These are phyloP conservation scores for Callimorpha dominula DNA, from an alignment of 2,888 invertebrate genomes.

Conservation along the genomic window DNA sequence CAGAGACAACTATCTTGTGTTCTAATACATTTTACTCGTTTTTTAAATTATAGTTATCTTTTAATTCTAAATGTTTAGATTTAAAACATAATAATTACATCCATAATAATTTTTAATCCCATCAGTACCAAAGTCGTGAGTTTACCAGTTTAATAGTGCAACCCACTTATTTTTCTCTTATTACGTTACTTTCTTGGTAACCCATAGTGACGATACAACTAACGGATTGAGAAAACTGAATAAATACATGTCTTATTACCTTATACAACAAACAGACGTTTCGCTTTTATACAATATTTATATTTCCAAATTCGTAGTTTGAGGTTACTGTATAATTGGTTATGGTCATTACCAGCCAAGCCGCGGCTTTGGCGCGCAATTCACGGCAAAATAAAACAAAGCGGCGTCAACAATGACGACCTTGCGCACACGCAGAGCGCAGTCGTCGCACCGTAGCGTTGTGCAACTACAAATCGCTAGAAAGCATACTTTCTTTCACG, in stretches of 20 bases:
- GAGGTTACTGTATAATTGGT: slow-evolving; percentile 52
- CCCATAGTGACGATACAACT: no score
- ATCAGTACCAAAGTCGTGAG: no score
- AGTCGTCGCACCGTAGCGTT: slow-evolving; percentile 28
- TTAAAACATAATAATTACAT: no score
- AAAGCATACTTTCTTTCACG: slow-evolving; percentile 74
- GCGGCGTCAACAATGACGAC: slow-evolving; percentile 65
- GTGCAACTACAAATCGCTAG: slow-evolving; percentile 59
- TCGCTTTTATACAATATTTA: slow-evolving; percentile 37
- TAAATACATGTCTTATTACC: background rate
- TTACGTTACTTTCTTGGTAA: no score
- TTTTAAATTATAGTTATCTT: no score
- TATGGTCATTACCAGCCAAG: slow-evolving; percentile 60
- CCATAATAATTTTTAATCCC: no score
- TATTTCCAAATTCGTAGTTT: slow-evolving; percentile 48
- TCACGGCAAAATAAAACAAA: slow-evolving; percentile 65
- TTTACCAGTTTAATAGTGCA: no score
- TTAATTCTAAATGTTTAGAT: no score
- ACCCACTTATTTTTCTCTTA: no score
- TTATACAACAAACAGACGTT: background rate
- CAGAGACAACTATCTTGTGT: no score
- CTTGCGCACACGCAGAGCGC: slow-evolving; percentile 60
- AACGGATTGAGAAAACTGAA: background rate
- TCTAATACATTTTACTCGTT: no score
- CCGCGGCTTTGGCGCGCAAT: slow-evolving; percentile 45